Conservation (phyloP, 2,888 invertebrate species). For the Netelia inedita region DNA sequence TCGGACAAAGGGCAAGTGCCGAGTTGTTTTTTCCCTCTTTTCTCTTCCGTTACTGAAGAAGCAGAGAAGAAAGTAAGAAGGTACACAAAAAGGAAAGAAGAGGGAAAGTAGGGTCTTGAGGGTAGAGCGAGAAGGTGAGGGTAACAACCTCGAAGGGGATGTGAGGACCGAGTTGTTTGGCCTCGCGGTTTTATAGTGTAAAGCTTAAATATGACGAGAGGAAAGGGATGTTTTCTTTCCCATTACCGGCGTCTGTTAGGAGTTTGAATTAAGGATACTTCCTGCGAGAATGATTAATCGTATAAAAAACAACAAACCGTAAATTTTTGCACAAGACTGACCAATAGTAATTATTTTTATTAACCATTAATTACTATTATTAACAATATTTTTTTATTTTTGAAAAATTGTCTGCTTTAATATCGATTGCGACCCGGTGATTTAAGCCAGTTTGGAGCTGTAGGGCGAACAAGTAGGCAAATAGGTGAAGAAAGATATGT, state of each 20-base stretch:
- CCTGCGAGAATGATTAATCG: neutral
- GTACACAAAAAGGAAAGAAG: neutral
- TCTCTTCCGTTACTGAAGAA: constrained; percentile 8
- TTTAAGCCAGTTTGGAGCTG: constrained; percentile 12
- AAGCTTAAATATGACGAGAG: constrained; percentile 20
- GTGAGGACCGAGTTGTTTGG: constrained; percentile 13
- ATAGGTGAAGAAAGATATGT: constrained; percentile 17
- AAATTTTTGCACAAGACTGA: no score
- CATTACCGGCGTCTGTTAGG: neutral
- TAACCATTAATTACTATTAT: no score
- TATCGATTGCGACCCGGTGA: neutral
- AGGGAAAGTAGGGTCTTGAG: neutral
- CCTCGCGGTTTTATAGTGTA: constrained; percentile 30
- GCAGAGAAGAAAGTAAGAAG: constrained; percentile 39
- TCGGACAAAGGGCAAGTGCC: constrained; percentile 55
- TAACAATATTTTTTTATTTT: no score
- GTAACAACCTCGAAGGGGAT: constrained; percentile 8
- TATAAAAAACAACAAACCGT: no score
- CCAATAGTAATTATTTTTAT: no score
- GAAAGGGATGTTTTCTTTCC: neutral
- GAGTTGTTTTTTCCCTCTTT: constrained; percentile 11
- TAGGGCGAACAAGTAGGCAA: constrained; percentile 15
- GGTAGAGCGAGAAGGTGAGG: neutral
- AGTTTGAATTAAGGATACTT: neutral
- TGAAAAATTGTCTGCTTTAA: neutral